Conservation (phyloP, 2,113 vertebrate genomes). For the Poecilia latipinna region DNA sequence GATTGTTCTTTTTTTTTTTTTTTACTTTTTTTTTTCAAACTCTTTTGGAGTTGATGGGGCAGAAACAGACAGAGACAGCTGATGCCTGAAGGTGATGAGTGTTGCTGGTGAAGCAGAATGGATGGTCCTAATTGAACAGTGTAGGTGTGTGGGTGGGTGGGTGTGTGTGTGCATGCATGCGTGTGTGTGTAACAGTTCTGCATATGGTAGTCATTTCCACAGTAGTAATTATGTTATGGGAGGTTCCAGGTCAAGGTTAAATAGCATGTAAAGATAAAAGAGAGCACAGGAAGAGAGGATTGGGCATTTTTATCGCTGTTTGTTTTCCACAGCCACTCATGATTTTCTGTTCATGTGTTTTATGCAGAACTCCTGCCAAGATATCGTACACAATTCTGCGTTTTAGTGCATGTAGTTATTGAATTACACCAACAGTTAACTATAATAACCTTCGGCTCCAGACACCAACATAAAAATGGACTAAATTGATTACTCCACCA, state of each 20-base stretch:
- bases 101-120: constrained; percentile 67
- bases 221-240: constrained; percentile 65
- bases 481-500: neutral
- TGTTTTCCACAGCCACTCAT: constrained; percentile 42
- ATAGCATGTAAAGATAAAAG: constrained; percentile 69
- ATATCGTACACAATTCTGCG: neutral
- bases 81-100: constrained; percentile 65
- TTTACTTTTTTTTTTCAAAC: neutral
- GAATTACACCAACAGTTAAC: neutral
- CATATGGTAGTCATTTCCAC: constrained; percentile 67
- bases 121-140: constrained; percentile 66
- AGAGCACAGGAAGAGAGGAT: constrained; percentile 33
- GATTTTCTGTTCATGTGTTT: constrained; percentile 15
- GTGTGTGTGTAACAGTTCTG: constrained; percentile 14
- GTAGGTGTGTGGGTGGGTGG: constrained; percentile 10
- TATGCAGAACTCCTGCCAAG: neutral
- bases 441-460: neutral
- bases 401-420: neutral
- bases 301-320: constrained; percentile 45
- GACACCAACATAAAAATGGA: neutral
- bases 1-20: neutral
- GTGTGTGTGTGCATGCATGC: neutral
- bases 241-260: constrained; percentile 72
- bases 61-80: constrained; percentile 61
- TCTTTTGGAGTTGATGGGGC: constrained; percentile 33